Evolutionary conservation across 2,113 vertebrate species (phyloP).

Genomic region (Corynorhinus townsendii): DNA sequence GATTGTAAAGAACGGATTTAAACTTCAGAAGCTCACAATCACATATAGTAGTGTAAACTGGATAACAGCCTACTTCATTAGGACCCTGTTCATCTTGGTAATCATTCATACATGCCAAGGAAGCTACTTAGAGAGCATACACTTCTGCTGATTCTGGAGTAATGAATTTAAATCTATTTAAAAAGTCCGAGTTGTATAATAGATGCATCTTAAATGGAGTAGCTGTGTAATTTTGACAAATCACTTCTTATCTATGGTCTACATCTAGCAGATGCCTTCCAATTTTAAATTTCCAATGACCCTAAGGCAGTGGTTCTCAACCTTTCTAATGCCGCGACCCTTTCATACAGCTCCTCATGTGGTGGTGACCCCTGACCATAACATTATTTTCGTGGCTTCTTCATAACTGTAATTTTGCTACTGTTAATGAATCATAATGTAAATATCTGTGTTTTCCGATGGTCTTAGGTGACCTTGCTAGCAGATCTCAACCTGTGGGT

Average conservation of each 20-base stretch:
- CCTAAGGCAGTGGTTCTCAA: neutral
- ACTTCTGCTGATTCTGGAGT: neutral
- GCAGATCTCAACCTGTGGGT: too few species aligned
- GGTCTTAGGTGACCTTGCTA: too few species aligned
- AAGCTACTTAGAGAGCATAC: neutral
- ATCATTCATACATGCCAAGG: neutral
- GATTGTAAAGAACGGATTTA: neutral
- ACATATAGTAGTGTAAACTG: neutral
- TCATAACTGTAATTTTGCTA: too few species aligned
- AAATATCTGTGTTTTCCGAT: too few species aligned
- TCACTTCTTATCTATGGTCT: neutral
- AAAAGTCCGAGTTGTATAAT: neutral
- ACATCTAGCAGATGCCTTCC: neutral
- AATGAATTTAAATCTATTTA: neutral
- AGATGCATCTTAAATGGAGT: neutral
- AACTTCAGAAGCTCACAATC: neutral
- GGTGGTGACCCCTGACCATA: too few species aligned
- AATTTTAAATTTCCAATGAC: neutral
- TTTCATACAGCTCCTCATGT: too few species aligned
- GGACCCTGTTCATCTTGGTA: neutral
- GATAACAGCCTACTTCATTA: neutral
- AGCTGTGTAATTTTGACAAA: neutral
- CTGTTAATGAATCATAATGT: too few species aligned
- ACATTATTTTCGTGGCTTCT: too few species aligned
- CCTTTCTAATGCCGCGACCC: too few species aligned